Conservation (phyloP, 2,888 invertebrate genomes). For the Stegophylla sp. region DNA sequence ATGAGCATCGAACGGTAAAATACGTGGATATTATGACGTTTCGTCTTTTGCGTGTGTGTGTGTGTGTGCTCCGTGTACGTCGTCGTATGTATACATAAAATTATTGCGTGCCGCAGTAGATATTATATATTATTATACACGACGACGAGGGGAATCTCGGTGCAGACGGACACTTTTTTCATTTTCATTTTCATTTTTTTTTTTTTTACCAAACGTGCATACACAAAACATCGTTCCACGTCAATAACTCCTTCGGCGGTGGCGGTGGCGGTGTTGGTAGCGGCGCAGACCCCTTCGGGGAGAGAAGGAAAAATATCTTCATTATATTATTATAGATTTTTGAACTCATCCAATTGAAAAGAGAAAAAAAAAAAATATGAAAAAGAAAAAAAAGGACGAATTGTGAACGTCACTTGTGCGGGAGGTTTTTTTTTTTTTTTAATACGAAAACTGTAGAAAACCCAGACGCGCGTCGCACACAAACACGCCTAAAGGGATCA, state of each 20-base stretch:
- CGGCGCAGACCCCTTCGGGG: slow-evolving; percentile 6
- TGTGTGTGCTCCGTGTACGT: no score
- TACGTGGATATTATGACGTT: slow-evolving; percentile 49
- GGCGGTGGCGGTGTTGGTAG: no score
- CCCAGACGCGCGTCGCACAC: not conserved
- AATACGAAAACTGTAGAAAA: slow-evolving; percentile 42
- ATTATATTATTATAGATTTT: slow-evolving; percentile 56
- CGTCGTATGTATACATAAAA: not conserved
- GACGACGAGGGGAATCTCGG: slow-evolving; percentile 19
- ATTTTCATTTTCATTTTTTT: not conserved
- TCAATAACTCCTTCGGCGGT: slow-evolving; percentile 54
- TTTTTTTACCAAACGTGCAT: not conserved
- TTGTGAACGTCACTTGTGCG: slow-evolving; percentile 34
- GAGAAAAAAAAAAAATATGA: not conserved
- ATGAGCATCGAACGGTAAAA: slow-evolving; percentile 57
- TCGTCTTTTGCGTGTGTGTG: slow-evolving; percentile 22
- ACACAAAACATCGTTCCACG: slow-evolving; percentile 55
- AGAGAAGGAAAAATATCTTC: slow-evolving; percentile 44
- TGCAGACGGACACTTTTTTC: slow-evolving; percentile 48
- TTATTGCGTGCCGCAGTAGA: slow-evolving; percentile 25
- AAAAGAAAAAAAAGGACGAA: slow-evolving; percentile 24
- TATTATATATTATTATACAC: no score
- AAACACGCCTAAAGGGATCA: slow-evolving; percentile 26
- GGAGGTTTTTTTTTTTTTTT: slow-evolving; percentile 7
- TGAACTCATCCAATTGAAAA: slow-evolving; percentile 57